These are phyloP conservation scores for Parazoanthus darwini DNA, from an alignment of 92 coral and sea anemone genomes.

Conservation along the genomic window DNA sequence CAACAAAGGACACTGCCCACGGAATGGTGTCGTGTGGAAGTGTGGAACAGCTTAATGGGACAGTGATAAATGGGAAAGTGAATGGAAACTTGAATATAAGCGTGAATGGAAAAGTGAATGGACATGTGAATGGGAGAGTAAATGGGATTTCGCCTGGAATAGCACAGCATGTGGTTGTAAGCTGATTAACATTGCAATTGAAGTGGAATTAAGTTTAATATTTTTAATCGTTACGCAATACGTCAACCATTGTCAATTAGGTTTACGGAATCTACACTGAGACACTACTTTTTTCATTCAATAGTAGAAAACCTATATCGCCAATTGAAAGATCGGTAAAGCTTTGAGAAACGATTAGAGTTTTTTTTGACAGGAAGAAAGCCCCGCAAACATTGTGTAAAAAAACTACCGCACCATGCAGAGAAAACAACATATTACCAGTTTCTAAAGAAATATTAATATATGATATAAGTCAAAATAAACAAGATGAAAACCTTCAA, in stretches of 20 bases:
- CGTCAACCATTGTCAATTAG: not conserved
- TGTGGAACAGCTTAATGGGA: slow-evolving; percentile 16
- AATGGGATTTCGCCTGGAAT: slow-evolving; percentile 23
- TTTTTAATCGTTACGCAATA: not conserved
- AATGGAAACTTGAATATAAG: slow-evolving; percentile 12
- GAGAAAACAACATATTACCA: too few species aligned
- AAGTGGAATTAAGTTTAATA: not conserved
- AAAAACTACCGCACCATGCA: too few species aligned
- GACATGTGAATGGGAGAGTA: slow-evolving; percentile 16
- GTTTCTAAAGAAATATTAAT: not conserved
- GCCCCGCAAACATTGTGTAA: too few species aligned
- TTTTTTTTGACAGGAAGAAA: too few species aligned
- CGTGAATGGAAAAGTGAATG: slow-evolving; percentile 21
- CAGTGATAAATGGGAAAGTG: slow-evolving; percentile 17
- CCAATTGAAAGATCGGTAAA: too few species aligned
- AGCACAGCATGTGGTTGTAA: slow-evolving; percentile 32
- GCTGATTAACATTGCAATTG: not conserved
- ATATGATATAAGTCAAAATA: too few species aligned
- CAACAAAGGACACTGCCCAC: not conserved
- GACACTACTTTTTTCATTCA: not conserved
- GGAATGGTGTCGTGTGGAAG: not conserved
- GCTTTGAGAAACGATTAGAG: too few species aligned
- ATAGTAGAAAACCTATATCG: too few species aligned
- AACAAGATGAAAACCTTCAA: not conserved
- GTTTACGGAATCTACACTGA: not conserved